These are phyloP conservation scores for Bombus waltoni DNA, from an alignment of 1,140 invertebrate species.

Conservation along the genomic window DNA sequence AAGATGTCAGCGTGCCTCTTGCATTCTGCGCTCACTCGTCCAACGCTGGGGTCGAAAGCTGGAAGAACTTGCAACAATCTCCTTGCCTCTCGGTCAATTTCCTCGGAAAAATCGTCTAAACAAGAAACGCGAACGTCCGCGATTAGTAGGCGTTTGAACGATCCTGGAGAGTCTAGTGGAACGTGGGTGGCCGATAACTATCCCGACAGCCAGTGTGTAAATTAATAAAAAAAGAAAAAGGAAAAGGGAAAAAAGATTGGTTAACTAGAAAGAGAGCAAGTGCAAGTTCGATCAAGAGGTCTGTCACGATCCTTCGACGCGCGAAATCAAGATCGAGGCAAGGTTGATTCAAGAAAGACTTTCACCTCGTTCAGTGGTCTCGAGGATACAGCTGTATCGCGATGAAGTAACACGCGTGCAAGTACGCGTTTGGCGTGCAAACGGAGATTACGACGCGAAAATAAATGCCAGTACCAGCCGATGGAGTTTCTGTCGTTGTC, in stretches of 20 bases:
- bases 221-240: too few relatives aligned
- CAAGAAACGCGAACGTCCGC: constrained; percentile 7
- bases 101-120: constrained; percentile 73
- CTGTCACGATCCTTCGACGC: neutral
- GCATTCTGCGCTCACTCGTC: constrained; percentile 78
- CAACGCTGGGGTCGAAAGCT: constrained; percentile 74
- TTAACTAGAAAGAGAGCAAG: neutral
- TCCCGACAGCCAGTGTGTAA: too few relatives aligned
- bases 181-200: too few relatives aligned
- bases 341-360: constrained; percentile 23
- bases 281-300: neutral
- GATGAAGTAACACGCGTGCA: neutral
- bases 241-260: too few relatives aligned
- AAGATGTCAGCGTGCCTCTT: constrained; percentile 79
- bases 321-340: neutral
- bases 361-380: constrained; percentile 13
- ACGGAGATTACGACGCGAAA: neutral
- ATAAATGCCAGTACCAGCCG: neutral
- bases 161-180: too few relatives aligned
- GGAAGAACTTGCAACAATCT: constrained; percentile 75
- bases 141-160: too few relatives aligned
- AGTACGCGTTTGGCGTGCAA: constrained; percentile 46
- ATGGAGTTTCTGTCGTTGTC: constrained; percentile 35
- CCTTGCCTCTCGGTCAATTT: constrained; percentile 75
- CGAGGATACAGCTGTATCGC: constrained; percentile 24